A percentile compares a stretch with the other conserved stretches of the same genome.
These are phyloP conservation scores for Patiria pectinifera DNA, from an alignment of 53 echinoderm and acorn worm species.

Conservation along the genomic window DNA sequence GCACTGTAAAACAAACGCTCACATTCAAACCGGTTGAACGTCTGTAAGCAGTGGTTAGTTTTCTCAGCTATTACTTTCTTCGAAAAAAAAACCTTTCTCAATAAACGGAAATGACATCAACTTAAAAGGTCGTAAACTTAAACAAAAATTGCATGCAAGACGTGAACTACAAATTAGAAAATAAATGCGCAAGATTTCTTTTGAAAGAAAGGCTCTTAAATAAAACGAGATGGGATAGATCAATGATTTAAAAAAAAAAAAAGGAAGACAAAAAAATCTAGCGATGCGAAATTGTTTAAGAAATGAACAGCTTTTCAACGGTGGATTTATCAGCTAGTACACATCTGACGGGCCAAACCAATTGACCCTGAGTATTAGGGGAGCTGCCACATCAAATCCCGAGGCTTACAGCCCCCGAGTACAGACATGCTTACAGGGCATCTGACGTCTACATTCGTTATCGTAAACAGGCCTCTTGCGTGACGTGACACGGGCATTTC, in stretches of 20 bases:
- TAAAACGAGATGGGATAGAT: not conserved
- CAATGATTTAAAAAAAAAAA: not conserved
- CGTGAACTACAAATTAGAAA: too few relatives aligned
- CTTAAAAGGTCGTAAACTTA: too few relatives aligned
- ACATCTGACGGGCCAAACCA: conserved; percentile 53
- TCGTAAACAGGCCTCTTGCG: conserved; percentile 24
- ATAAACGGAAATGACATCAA: too few relatives aligned
- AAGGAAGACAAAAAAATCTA: not conserved
- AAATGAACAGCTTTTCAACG: not conserved
- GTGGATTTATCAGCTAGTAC: conserved; percentile 27
- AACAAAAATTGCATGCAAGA: too few relatives aligned
- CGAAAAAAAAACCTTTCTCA: too few relatives aligned
- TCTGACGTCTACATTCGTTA: conserved; percentile 2
- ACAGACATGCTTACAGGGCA: not conserved
- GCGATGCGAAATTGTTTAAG: not conserved
- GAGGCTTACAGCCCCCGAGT: not conserved
- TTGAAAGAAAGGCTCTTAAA: too few relatives aligned
- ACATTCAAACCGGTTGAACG: too few relatives aligned
- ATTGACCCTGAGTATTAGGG: conserved; percentile 56
- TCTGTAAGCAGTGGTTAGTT: too few relatives aligned
- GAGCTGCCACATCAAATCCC: conserved; percentile 59
- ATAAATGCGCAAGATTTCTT: too few relatives aligned
- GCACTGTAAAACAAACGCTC: too few relatives aligned
- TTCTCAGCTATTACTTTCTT: too few relatives aligned
- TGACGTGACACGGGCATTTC: not conserved